phyloP scores from a whole-genome alignment of 2,797 vertebrate genomes.

The Rhinichthys osculus region DNA sequence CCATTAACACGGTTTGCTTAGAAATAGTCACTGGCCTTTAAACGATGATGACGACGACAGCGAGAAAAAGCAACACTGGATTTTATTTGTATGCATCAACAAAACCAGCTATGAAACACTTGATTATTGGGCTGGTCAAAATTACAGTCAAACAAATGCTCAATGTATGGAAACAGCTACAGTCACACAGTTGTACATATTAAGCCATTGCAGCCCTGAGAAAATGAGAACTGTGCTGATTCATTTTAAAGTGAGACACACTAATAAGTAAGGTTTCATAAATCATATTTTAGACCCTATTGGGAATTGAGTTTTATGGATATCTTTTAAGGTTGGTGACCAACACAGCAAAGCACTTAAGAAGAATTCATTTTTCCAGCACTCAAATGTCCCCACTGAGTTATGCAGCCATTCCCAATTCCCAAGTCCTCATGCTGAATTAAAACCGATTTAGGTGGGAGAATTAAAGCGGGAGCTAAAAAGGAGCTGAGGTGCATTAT shows the following conservation, averaged over 20 bases:
- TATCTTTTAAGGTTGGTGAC: constrained; percentile 62
- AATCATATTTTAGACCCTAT: constrained; percentile 61
- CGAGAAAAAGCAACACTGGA: constrained; percentile 51
- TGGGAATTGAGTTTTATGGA: constrained; percentile 66
- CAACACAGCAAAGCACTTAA: constrained; percentile 59
- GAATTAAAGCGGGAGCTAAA: constrained; percentile 59
- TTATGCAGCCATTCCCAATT: constrained; percentile 62
- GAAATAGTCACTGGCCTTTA: constrained; percentile 35
- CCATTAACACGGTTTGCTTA: constrained; percentile 14
- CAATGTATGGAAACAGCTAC: constrained; percentile 60
- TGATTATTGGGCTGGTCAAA: constrained; percentile 63
- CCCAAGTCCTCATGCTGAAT: constrained; percentile 66
- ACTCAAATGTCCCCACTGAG: constrained; percentile 63
- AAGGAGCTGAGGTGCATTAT: constrained; percentile 56
- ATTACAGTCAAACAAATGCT: constrained; percentile 62
- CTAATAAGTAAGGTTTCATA: constrained; percentile 54
- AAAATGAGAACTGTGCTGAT: constrained; percentile 54
- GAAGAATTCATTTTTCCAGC: constrained; percentile 61
- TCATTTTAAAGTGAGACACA: constrained; percentile 51
- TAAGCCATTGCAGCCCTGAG: constrained; percentile 56
- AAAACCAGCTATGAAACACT: constrained; percentile 59
- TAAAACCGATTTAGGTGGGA: constrained; percentile 66
- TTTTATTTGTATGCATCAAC: constrained; percentile 62
- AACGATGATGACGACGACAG: constrained; percentile 17
- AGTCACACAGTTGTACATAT: constrained; percentile 61